These are phyloP conservation scores for Trididemnum clinides DNA, from an alignment of 23 tunicate genomes.

Conservation along the genomic window DNA sequence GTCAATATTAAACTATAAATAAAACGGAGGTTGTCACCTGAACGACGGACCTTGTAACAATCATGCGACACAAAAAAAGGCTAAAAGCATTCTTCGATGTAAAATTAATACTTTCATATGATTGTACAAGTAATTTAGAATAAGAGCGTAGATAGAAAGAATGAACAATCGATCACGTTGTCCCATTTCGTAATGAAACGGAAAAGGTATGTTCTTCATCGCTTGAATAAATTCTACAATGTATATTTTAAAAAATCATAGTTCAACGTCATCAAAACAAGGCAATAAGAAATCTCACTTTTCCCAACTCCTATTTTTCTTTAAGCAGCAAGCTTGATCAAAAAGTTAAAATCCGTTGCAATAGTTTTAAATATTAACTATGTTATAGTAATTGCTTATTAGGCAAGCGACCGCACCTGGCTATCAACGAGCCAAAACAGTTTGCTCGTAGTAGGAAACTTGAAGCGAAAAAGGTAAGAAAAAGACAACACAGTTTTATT, in stretches of 20 bases:
- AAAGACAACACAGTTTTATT: background rate
- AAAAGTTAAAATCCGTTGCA: no score
- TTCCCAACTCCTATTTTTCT: no score
- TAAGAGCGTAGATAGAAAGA: background rate
- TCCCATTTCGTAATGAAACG: background rate
- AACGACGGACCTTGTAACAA: no score
- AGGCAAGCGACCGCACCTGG: no score
- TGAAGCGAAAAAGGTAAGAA: background rate
- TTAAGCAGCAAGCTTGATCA: background rate
- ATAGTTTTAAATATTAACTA: no score
- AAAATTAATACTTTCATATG: background rate
- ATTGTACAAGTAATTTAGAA: background rate
- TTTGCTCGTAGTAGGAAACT: background rate
- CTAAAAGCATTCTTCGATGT: background rate
- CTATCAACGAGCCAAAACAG: no score
- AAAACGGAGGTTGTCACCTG: conserved; percentile 1
- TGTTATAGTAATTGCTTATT: no score
- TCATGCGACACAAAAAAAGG: no score
- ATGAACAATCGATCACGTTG: background rate
- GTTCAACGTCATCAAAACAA: no score
- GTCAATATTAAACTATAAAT: no score
- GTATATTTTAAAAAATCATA: no score
- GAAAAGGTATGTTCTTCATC: background rate
- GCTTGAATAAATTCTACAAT: background rate
- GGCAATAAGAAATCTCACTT: no score